A percentile compares a stretch with the other conserved stretches of the same genome.
Conservation (phyloP, 2,113 vertebrate species). For the Limanda limanda region DNA sequence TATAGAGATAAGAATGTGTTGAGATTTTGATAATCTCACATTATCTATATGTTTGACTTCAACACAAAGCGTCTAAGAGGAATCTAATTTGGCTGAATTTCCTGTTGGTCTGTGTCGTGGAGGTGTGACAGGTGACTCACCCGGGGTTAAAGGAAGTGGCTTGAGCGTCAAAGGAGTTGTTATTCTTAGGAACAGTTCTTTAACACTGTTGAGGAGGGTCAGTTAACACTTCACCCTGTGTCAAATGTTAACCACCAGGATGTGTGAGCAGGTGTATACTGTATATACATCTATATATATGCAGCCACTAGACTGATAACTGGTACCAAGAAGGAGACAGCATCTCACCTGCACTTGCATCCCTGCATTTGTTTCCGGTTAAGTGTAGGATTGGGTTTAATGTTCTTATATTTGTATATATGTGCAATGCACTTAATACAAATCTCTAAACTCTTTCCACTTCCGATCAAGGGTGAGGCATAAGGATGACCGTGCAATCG, state of each 20-base stretch:
- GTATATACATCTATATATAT: too few species aligned
- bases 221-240: background rate
- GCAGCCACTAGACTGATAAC: too few species aligned
- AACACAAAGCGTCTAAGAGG: slow-evolving; percentile 5
- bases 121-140: slow-evolving; percentile 30
- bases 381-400: too few species aligned
- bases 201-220: background rate
- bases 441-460: too few species aligned
- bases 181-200: slow-evolving; percentile 4
- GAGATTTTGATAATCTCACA: background rate
- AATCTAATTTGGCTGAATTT: too few species aligned
- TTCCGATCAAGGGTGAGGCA: too few species aligned
- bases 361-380: too few species aligned
- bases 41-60: background rate
- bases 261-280: background rate
- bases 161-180: background rate
- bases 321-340: too few species aligned
- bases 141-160: background rate
- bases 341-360: too few species aligned
- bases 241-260: background rate
- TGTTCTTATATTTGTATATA: too few species aligned
- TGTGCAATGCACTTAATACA: too few species aligned
- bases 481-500: too few species aligned
- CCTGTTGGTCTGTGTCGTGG: background rate
- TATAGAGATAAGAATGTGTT: background rate